Percentiles rank a stretch among this genome's conserved stretches.
These are phyloP conservation scores for Melikaiella ostensackeni DNA, from an alignment of 2,888 invertebrate genomes.

Conservation along the genomic window DNA sequence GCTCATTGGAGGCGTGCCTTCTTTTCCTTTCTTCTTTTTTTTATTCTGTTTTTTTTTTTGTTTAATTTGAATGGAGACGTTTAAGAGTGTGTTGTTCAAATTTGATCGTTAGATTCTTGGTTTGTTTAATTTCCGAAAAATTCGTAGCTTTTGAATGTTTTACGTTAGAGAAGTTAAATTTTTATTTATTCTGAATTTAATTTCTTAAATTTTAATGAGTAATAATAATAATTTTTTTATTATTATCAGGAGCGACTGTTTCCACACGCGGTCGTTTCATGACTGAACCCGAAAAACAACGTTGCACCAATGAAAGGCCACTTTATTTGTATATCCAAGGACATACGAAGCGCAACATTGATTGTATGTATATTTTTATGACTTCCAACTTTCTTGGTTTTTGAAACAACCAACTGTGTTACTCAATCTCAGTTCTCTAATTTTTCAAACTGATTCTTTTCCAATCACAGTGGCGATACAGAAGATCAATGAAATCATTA, in stretches of 20 bases:
- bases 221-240: not conserved
- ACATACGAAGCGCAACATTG: slow-evolving; percentile 78
- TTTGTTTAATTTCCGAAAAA: too few relatives aligned
- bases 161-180: too few relatives aligned
- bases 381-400: slow-evolving; percentile 19
- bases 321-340: slow-evolving; percentile 80
- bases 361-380: slow-evolving; percentile 64
- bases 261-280: slow-evolving; percentile 81
- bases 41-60: too few relatives aligned
- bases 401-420: not conserved
- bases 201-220: slow-evolving; percentile 6
- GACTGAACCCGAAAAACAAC: slow-evolving; percentile 78
- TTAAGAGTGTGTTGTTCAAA: too few relatives aligned
- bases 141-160: too few relatives aligned
- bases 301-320: slow-evolving; percentile 78
- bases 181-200: not conserved
- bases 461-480: slow-evolving; percentile 78
- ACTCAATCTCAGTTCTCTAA: not conserved
- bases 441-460: not conserved
- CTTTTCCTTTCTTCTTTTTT: too few relatives aligned
- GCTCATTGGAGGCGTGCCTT: too few relatives aligned
- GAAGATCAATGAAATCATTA: slow-evolving; percentile 79
- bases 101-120: too few relatives aligned
- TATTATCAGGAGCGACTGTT: slow-evolving; percentile 78
- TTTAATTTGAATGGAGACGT: too few relatives aligned